phyloP scores from a whole-genome alignment of 2,797 vertebrate genomes.

The Bucorvus abyssinicus region DNA sequence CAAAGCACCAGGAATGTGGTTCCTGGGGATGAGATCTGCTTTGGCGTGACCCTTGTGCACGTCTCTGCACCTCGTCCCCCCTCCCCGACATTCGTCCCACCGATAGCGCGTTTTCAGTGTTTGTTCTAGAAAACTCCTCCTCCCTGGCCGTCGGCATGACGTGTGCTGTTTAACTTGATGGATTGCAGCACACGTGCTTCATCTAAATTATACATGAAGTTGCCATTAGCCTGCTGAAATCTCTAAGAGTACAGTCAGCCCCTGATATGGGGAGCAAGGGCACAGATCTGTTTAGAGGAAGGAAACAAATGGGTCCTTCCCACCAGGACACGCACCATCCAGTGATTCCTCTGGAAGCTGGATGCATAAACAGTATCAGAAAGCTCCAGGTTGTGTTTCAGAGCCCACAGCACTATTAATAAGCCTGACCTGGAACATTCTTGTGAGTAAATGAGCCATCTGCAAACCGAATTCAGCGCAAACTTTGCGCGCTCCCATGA shows the following conservation, averaged over 20 bases:
- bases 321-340: not conserved
- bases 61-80: fast-evolving
- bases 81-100: fast-evolving
- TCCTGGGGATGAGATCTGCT: fast-evolving
- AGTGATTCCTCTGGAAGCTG: not conserved
- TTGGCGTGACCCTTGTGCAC: fast-evolving
- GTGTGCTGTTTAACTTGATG: not conserved
- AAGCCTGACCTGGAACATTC: slow-evolving; percentile 22
- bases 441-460: not conserved
- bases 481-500: not conserved
- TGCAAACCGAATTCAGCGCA: not conserved
- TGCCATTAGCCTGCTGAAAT: not conserved
- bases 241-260: not conserved
- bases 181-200: not conserved
- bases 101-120: fast-evolving
- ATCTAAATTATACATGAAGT: not conserved
- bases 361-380: not conserved
- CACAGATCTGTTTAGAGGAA: not conserved
- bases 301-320: not conserved
- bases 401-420: not conserved
- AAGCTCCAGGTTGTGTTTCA: not conserved
- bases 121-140: not conserved
- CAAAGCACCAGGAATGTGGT: fast-evolving
- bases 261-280: fast-evolving
- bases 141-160: not conserved